A percentile compares a stretch with the other conserved stretches of the same genome.
Evolutionary conservation across 30 jellyfish, hydroid and myxozoan species (phyloP).

Genomic region (Aurelia sp.): DNA sequence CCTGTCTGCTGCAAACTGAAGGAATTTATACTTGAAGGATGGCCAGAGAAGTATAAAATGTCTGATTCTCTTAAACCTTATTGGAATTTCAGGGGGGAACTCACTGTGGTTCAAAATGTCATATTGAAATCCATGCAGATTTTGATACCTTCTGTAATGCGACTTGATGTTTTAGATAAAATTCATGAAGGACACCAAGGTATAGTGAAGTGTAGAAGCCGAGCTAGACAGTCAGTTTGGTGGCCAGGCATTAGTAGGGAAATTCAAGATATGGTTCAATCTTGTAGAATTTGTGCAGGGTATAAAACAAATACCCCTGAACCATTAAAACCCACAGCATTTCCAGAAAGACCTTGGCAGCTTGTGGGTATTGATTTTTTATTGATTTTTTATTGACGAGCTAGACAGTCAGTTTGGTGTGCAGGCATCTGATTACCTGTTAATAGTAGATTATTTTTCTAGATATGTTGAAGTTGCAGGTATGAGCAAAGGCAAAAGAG

Average conservation of each 20-base stretch:
- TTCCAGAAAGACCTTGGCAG: slow-evolving; percentile 10
- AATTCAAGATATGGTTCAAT: slow-evolving; percentile 40
- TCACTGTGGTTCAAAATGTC: slow-evolving; percentile 30
- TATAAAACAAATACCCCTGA: too few relatives aligned
- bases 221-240: slow-evolving; percentile 59
- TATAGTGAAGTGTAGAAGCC: not conserved
- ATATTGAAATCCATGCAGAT: slow-evolving; percentile 48
- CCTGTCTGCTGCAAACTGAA: slow-evolving; percentile 41
- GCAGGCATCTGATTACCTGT: slow-evolving; percentile 13
- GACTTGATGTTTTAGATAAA: slow-evolving; percentile 6
- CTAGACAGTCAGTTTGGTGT: too few relatives aligned
- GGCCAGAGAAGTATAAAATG: slow-evolving; percentile 51
- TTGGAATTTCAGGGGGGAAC: not conserved
- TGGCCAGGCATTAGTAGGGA: slow-evolving; percentile 59
- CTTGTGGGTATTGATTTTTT: slow-evolving; percentile 2
- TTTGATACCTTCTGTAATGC: slow-evolving; percentile 65
- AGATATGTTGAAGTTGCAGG: too few relatives aligned
- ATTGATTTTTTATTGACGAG: too few relatives aligned
- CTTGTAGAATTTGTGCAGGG: slow-evolving; percentile 41
- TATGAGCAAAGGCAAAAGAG: too few relatives aligned
- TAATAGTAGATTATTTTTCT: not conserved
- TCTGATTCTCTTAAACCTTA: slow-evolving; percentile 41
- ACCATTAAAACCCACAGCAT: not conserved
- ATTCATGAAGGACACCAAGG: too few relatives aligned
- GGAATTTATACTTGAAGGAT: slow-evolving; percentile 26